Percentiles rank a stretch among this genome's conserved stretches.
Evolutionary conservation across 1,140 invertebrate genomes (phyloP).

Genomic region (Melipona quadrifasciata): DNA sequence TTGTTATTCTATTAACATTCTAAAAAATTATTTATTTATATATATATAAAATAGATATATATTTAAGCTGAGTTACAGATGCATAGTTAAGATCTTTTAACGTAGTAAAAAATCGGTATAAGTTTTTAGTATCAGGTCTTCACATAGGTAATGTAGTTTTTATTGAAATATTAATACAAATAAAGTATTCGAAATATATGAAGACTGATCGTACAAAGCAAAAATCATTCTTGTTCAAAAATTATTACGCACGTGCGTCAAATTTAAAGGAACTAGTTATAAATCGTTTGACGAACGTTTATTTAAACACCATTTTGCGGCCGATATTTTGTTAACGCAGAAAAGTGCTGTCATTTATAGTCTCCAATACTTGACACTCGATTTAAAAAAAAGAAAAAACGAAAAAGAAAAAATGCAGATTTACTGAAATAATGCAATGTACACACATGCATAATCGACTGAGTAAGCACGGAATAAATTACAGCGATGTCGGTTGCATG

Average conservation of each 20-base stretch:
- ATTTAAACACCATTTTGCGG: not conserved
- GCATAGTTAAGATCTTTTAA: no score
- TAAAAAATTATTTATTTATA: not conserved
- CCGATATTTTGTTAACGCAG: not conserved
- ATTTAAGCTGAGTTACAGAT: not conserved
- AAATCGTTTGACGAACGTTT: not conserved
- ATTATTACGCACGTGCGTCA: not conserved
- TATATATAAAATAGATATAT: no score
- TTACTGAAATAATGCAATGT: conserved; percentile 4
- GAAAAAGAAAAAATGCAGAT: not conserved
- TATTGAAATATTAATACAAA: not conserved
- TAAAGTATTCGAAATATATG: not conserved
- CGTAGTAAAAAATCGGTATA: not conserved
- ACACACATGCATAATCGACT: not conserved
- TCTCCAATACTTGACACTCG: not conserved
- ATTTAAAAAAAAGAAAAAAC: no score
- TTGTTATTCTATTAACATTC: not conserved
- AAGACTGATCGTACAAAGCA: not conserved
- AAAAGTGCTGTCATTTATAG: no score
- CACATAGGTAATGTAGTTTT: not conserved
- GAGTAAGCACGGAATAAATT: conserved; percentile 43
- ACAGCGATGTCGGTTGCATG: conserved; percentile 28
- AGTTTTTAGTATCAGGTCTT: not conserved
- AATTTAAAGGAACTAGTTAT: not conserved
- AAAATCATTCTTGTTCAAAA: not conserved